Base-by-base conservation (phyloP, 2,888 invertebrate species). In the Calameuta pallipes region DNA sequence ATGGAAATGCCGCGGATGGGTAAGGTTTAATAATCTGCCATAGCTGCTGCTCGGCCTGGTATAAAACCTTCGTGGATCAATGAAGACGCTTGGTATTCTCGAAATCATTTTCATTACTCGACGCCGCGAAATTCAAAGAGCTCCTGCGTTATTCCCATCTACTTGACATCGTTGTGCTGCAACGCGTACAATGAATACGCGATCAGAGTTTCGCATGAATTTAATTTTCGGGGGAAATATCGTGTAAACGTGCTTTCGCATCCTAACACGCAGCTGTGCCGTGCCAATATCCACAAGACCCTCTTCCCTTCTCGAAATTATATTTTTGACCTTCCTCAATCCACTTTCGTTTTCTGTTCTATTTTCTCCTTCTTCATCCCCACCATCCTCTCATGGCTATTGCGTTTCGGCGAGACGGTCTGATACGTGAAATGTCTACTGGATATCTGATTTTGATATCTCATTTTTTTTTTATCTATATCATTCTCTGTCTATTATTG, bases 191-290 rank as follows among this genome's bases (percentile, higher is more conserved):
- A 89, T 88, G 89, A 89, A 89, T 88, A 88, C 89, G 79, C 85
- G 87, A 89, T 88, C 85, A 86, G 83, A 82, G 82, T 78, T 79
- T 85, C 85, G 85, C 85, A 84, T 88, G 87, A 88, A 89, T 90
- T 90, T 89, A 88, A 89, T 90, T 89, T 88, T 86, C 85, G 78
- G 78, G 78, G 83, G 83, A 90, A 87, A 89, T 89, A 89, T 90
- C 83, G 87, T 78, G 80, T 73, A 84, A 84, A 88, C 89, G 89
- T 90, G 89, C 83, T 76, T 76, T 78, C 81, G 81, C 84, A 83
- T 83, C 80, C 80, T 81, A 87, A 87, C 84, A 87, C 84, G 81
- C 77, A 77, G 71, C 79, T 74, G 78, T 76, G 76, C 76, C 56
- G 56, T 56, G 9, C 56, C 23, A 56, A 56, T 56, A 56, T 56